Evolutionary conservation across 2,797 vertebrate species (phyloP), one percentile per base, ranked within the genome.

Genomic region (Bradypus variegatus): DNA sequence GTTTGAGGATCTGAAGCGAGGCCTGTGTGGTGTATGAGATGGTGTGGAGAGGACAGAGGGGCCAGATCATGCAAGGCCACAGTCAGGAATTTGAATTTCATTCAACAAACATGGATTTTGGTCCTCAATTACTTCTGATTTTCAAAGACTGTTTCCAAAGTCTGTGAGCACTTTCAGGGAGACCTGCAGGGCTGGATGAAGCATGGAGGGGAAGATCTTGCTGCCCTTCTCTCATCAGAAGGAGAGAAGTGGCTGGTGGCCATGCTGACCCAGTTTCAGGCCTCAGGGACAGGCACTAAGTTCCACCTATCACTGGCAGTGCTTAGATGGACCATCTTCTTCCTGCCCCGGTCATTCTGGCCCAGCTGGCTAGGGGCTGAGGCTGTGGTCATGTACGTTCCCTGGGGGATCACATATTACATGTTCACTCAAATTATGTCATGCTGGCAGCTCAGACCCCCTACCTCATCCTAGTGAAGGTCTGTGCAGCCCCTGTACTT

Each of bases 271-370:
- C 79, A 18, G 55, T 58, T 58, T 58, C 55, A 58, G 67, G 45
- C 33, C 18, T 93, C 48, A 18, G 38, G 45, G 50, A 23, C 33
- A 75, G 92, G 33, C 38, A 3, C 11, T 21, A 13, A 41, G 31
- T 5, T 62, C 76, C 60, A 48, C 1, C 3, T 7, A 33, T 48
- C 69, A 33, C 50, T 29, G 76, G 58, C 19, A 67, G 25, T 73
- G 36, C 55, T 21, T 2, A 0, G 5, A 31, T 0, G 18, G 15
- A 15, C 75, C 29, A 2, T 8, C 55, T 58, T 55, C 23, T 8
- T 25, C 25, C 14, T 79, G 9, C 19, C 38, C 36, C 33, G 48
- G 21, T 19, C 33, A 12, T 6, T 27, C 12, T 5, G 58, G 41
- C 60, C 86, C 21, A 0, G 6, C 45, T 58, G n/a, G 25, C 41